Evolutionary conservation across 2,113 vertebrate species (phyloP), one percentile per base, ranked within the genome.

Genomic region (Elanoides forficatus): DNA sequence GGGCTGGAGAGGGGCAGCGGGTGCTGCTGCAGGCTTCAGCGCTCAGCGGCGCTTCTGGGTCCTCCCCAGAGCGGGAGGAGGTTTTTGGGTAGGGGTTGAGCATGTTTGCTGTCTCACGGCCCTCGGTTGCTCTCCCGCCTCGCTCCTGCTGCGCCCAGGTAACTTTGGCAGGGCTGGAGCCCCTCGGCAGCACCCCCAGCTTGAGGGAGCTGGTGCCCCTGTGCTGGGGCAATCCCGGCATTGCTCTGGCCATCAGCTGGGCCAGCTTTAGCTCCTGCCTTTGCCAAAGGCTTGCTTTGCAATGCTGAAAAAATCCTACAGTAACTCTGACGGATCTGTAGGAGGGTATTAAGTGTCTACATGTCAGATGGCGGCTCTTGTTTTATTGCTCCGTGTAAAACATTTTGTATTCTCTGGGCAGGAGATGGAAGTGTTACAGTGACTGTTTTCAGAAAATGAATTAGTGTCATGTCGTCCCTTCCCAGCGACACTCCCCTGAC

Each of bases 401-500:
- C 34, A 29, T 55, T 93, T 53, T 48, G 67, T 72, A 21, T 75
- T 92, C 85, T 58, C 80, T 23, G 75, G 70, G 67, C 74, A 73
- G 67, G 75, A 76, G 86, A 21, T 67, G 56, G 43, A 75, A 82
- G 66, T 17, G 56, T 85, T 78, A 34, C 56, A 52, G 70, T 38
- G 91, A 75, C 14, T 52, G 67, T 48, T 92, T 92, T 59, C 68
- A 83, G 58, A 89, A 63, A 91, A 85, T 38, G 59, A 81, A 76
- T 92, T 83, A 83, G 86, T 83, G 89, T 71, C 79, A 48, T 70
- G 79, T 71, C 2, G 15, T 53, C 88, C 88, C 82, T 70, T 43
- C 75, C 53, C 82, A 25, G 71, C 0, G 0, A 32, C 0, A 0
- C 21, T 91, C 32, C 19, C 70, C 52, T 88, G 88, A 79, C 68